A percentile compares a stretch with the other conserved stretches of the same genome.
Conservation (phyloP, 2,113 vertebrate species). For the Piaya cayana region DNA sequence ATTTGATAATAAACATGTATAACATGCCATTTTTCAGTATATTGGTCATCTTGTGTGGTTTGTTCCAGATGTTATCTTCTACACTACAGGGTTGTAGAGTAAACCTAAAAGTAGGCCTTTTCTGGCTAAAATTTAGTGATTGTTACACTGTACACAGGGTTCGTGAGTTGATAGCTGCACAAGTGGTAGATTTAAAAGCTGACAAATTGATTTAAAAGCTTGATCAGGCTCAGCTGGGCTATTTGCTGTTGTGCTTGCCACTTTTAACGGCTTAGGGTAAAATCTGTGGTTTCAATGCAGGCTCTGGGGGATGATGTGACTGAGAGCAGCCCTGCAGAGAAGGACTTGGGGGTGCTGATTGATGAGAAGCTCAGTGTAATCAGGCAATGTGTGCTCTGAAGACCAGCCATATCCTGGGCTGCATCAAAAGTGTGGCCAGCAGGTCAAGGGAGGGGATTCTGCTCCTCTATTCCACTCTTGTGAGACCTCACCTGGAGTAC, state of each 20-base stretch:
- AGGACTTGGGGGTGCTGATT: no score
- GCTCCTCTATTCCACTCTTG: no score
- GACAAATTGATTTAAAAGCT: not conserved
- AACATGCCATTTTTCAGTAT: conserved; percentile 58
- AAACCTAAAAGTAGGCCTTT: not conserved
- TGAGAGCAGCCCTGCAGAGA: no score
- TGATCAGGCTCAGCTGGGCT: not conserved
- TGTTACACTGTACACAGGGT: not conserved
- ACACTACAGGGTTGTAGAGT: not conserved
- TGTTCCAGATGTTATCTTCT: conserved; percentile 14
- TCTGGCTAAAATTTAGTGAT: not conserved
- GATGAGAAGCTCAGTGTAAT: no score
- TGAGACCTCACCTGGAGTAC: no score
- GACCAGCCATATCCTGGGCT: no score
- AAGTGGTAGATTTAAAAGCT: not conserved
- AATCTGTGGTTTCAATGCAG: no score
- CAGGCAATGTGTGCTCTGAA: no score
- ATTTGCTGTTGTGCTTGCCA: not conserved
- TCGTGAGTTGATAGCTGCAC: not conserved
- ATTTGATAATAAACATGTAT: conserved; percentile 74
- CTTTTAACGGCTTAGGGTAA: no score
- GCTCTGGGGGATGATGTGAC: no score
- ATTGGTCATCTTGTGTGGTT: conserved; percentile 44
- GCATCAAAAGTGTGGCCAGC: no score
- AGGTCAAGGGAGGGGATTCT: no score